Conservation (phyloP, 2,888 invertebrate species). For the Melieria crassipennis region DNA sequence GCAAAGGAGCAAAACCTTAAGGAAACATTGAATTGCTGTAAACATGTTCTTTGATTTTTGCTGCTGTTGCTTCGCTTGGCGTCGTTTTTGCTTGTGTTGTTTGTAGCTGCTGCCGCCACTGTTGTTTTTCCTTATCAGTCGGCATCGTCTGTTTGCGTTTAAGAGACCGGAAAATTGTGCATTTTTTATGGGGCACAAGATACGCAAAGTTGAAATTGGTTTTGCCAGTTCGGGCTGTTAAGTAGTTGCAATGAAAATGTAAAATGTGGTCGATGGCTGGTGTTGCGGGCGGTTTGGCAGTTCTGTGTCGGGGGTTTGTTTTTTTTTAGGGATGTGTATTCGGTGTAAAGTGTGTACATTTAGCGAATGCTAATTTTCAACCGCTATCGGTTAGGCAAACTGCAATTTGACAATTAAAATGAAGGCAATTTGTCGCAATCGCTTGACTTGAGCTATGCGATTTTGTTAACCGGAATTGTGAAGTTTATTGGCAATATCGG, state of each 20-base stretch:
- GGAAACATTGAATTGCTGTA: conserved; percentile 22
- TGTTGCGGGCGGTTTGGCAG: not conserved
- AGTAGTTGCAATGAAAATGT: conserved; percentile 21
- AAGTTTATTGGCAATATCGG: too few relatives aligned
- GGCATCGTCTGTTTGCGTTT: conserved; percentile 15
- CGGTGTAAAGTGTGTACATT: too few relatives aligned
- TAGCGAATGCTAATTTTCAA: too few relatives aligned
- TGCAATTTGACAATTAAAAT: too few relatives aligned
- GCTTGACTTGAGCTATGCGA: too few relatives aligned
- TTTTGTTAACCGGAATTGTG: too few relatives aligned
- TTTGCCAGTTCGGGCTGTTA: conserved; percentile 22
- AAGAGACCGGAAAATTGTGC: conserved; percentile 38
- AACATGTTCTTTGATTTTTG: conserved; percentile 24
- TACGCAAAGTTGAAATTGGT: conserved; percentile 24
- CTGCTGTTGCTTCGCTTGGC: not conserved
- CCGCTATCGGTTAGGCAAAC: too few relatives aligned
- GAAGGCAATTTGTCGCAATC: too few relatives aligned
- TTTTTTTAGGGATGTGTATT: too few relatives aligned
- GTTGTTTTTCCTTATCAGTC: not conserved
- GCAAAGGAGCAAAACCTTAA: conserved; percentile 1
- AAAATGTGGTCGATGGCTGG: not conserved
- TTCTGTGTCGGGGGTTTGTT: too few relatives aligned
- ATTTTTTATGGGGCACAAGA: conserved; percentile 33
- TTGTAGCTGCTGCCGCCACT: not conserved
- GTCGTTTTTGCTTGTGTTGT: conserved; percentile 8